Evolutionary conservation across 2,888 invertebrate genomes (phyloP), one percentile per base, ranked within the genome.

Genomic region (Chloromyia formosa): DNA sequence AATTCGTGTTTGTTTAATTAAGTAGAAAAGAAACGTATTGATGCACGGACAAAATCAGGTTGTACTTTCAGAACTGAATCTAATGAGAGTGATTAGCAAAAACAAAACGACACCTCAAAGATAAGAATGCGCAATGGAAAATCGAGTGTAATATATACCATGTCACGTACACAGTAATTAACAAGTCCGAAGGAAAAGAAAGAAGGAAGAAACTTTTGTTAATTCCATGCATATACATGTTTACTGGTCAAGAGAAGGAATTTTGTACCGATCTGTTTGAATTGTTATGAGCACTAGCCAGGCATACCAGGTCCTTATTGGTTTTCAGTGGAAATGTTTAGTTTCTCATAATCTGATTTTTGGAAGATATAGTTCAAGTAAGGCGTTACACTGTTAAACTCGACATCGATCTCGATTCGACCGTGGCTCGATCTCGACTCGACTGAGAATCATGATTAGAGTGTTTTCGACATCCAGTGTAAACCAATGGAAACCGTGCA

Each of bases 131-230:
- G n/a, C 12, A 49, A 16, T 35, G n/a, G n/a, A n/a, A n/a, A 62
- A 42, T 42, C 16, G n/a, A 18, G 35, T n/a, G 12, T 49, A 49
- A 35, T 62, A 16, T 40, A 16, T 40, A 40, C 16, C 62, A 18
- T 40, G 62, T 62, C 62, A 62, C 62, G 62, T 62, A 62, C 62
- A 42, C 62, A 62, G 35, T 62, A 62, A 62, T 62, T 62, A 62
- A 35, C 35, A 35, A 62, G 40, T 62, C 40, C 40, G n/a, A 3
- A 62, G 5, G 1, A 23, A 35, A 62, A 40, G 9, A n/a, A 40
- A 20, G 62, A n/a, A 35, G 35, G 61, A 12, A 14, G 12, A 27
- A 2, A 12, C 61, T 14, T 61, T n/a, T n/a, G n/a, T n/a, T n/a
- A 20, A 18, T 20, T 23, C 14, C 22, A 23, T 14, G 7, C 23